Percentiles rank a stretch among this genome's conserved stretches.
These are phyloP conservation scores for Nannoperca obscura DNA, from an alignment of 2,797 vertebrate genomes.

Conservation along the genomic window DNA sequence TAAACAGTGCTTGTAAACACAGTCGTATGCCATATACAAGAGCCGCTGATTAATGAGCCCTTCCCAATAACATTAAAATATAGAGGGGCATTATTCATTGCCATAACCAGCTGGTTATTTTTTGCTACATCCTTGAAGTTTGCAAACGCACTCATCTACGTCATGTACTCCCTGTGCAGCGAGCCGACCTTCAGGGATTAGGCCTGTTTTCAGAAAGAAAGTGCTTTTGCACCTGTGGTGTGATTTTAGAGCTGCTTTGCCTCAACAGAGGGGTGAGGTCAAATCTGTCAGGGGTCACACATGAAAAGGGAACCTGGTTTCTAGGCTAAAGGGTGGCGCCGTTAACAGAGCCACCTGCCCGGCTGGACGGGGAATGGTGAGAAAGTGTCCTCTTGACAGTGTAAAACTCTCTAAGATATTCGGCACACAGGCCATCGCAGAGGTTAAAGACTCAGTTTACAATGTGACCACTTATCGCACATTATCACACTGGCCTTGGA, in stretches of 20 bases:
- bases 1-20: conserved; percentile 25
- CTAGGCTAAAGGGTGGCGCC: conserved; percentile 50
- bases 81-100: conserved; percentile 31
- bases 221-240: conserved; percentile 78
- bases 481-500: conserved; percentile 72
- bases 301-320: conserved; percentile 66
- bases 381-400: conserved; percentile 43
- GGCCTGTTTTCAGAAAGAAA: conserved; percentile 61
- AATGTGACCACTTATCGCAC: conserved; percentile 71
- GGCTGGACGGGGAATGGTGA: conserved; percentile 24
- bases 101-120: conserved; percentile 45
- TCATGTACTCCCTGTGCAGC: conserved; percentile 34
- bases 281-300: conserved; percentile 67
- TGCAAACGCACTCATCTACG: conserved; percentile 34
- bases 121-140: conserved; percentile 41
- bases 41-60: conserved; percentile 36
- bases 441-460: conserved; percentile 64
- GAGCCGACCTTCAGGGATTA: conserved; percentile 48
- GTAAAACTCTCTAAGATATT: conserved; percentile 22
- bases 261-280: conserved; percentile 60
- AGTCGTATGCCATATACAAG: conserved; percentile 4
- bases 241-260: conserved; percentile 62
- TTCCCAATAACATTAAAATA: conserved; percentile 31
- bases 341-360: conserved; percentile 70
- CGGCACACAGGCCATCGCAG: conserved; percentile 23